Percentiles rank a stretch among this genome's conserved stretches.
These are phyloP conservation scores for Latrodectus hesperus DNA, from an alignment of 2,888 invertebrate genomes.

Conservation along the genomic window DNA sequence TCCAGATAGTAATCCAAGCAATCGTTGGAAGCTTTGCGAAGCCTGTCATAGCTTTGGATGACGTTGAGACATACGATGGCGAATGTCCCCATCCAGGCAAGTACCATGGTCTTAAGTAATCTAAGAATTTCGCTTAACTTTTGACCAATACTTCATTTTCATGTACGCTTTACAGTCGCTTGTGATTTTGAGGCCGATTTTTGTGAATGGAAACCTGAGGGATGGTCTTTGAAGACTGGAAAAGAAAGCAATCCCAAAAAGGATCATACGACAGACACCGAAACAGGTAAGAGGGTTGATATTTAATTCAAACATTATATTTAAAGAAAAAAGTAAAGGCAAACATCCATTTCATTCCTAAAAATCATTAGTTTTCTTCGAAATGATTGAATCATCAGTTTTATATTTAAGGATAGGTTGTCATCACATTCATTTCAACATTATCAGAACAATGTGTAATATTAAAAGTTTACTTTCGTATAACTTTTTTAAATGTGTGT, in stretches of 20 bases:
- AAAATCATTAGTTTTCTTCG: no score
- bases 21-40: constrained; percentile 42
- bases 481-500: no score
- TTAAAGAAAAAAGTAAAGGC: not conserved
- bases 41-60: constrained; percentile 65
- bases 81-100: constrained; percentile 65
- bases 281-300: constrained; percentile 36
- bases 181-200: constrained; percentile 68
- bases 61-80: constrained; percentile 48
- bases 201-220: constrained; percentile 52
- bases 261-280: constrained; percentile 63
- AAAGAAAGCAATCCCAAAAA: constrained; percentile 28
- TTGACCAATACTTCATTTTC: no score
- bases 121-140: not conserved
- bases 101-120: not conserved
- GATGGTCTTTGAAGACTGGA: constrained; percentile 33
- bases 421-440: no score
- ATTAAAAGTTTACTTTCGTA: no score
- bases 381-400: no score
- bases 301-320: not conserved
- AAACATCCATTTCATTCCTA: no score
- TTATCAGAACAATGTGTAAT: no score
- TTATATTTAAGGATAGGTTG: no score
- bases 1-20: constrained; percentile 63
- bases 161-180: constrained; percentile 32